phyloP scores from a whole-genome alignment of 1,140 invertebrate genomes.

The Colletes gigas region DNA sequence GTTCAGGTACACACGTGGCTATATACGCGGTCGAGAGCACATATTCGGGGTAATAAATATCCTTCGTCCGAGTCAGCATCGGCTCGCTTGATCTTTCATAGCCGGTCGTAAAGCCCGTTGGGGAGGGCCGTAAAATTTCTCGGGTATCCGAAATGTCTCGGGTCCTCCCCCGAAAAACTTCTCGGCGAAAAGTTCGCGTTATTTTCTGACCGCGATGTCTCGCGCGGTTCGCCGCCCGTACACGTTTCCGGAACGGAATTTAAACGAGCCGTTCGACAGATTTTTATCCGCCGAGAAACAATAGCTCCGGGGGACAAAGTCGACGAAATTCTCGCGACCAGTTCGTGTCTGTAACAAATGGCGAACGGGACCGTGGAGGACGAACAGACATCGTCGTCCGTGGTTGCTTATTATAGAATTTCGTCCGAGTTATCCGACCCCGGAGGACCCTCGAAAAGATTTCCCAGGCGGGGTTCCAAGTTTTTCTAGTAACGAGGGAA shows the following conservation, averaged over 20 bases:
- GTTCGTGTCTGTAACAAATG: background rate
- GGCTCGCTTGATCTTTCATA: constrained; percentile 72
- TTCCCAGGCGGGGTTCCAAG: constrained; percentile 6
- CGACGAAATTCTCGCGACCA: background rate
- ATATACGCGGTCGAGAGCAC: constrained; percentile 35
- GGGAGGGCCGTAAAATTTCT: constrained; percentile 69
- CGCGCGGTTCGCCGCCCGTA: background rate
- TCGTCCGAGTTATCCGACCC: constrained; percentile 1
- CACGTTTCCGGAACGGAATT: background rate
- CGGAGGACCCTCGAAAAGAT: background rate
- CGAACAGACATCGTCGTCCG: background rate
- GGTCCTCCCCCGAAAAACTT: constrained; percentile 41
- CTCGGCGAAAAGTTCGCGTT: constrained; percentile 8
- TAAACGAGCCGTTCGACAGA: background rate
- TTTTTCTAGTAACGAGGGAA: constrained; percentile 39
- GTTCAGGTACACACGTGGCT: constrained; percentile 19
- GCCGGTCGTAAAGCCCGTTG: constrained; percentile 66
- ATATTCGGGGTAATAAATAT: constrained; percentile 71
- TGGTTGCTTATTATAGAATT: constrained; percentile 24
- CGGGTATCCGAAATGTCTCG: constrained; percentile 59
- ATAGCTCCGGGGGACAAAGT: background rate
- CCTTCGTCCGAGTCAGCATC: constrained; percentile 68
- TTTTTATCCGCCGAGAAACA: background rate
- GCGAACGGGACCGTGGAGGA: too few relatives aligned
- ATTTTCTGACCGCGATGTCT: constrained; percentile 8